These are phyloP conservation scores for Clanis bilineata DNA, from an alignment of 2,888 invertebrate species.

Conservation along the genomic window DNA sequence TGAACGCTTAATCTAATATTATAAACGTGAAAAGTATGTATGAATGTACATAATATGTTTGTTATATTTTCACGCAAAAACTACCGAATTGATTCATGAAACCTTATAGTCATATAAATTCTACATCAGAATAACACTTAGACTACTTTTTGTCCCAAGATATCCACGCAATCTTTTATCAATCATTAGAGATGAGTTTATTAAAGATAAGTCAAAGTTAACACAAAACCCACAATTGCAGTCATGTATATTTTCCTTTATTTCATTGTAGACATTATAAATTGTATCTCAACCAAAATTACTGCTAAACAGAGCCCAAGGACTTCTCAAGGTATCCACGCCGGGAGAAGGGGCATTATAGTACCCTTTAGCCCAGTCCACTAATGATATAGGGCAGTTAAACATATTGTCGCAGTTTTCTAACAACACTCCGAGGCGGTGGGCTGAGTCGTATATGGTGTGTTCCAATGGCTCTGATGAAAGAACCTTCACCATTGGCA, in stretches of 20 bases:
- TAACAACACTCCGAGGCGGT: slow-evolving; percentile 50
- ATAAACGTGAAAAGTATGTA: too few relatives aligned
- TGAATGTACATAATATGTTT: too few relatives aligned
- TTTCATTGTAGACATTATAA: not conserved
- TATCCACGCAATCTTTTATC: too few relatives aligned
- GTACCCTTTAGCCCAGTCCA: slow-evolving; percentile 85
- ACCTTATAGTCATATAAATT: too few relatives aligned
- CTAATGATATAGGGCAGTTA: slow-evolving; percentile 85
- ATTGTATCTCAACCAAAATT: slow-evolving; percentile 38
- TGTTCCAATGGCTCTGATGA: slow-evolving; percentile 84
- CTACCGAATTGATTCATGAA: too few relatives aligned
- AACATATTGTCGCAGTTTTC: slow-evolving; percentile 79
- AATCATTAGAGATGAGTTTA: too few relatives aligned
- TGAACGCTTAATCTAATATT: too few relatives aligned
- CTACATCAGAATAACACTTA: too few relatives aligned
- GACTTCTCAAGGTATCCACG: slow-evolving; percentile 34
- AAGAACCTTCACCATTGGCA: slow-evolving; percentile 82
- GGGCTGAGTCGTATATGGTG: slow-evolving; percentile 84
- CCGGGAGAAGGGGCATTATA: slow-evolving; percentile 54
- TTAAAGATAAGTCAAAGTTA: too few relatives aligned
- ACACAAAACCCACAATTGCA: not conserved
- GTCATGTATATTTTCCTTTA: not conserved
- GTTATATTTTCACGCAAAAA: too few relatives aligned
- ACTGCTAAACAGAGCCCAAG: slow-evolving; percentile 50
- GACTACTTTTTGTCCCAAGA: too few relatives aligned